A percentile compares a stretch with the other conserved stretches of the same genome.
Evolutionary conservation across 2,888 invertebrate genomes (phyloP).

Genomic region (Acleris cristana): DNA sequence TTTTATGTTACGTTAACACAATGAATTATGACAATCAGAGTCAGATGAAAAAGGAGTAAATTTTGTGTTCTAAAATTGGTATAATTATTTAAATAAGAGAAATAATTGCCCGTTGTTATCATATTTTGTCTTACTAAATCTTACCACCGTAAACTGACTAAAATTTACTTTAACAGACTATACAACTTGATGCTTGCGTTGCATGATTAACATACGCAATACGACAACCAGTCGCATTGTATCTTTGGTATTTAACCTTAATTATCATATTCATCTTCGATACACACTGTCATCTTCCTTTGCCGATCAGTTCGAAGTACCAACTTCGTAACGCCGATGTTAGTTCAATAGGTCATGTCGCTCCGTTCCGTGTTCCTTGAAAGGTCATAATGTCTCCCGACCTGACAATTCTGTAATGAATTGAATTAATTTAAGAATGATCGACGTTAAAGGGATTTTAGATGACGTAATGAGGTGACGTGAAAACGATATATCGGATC

Average conservation of each 20-base stretch:
- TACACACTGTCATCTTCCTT: conserved; percentile 14
- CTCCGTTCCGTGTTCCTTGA: conserved; percentile 19
- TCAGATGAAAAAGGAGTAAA: too few relatives aligned
- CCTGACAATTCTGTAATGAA: conserved; percentile 18
- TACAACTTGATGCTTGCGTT: neutral
- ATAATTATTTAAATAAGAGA: too few relatives aligned
- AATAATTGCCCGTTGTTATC: too few relatives aligned
- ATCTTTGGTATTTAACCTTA: conserved; percentile 32
- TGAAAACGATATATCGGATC: conserved; percentile 11
- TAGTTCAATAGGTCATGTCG: conserved; percentile 33
- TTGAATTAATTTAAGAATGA: conserved; percentile 10
- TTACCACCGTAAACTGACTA: too few relatives aligned
- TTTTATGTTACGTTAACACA: too few relatives aligned
- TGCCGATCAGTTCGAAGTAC: conserved; percentile 19
- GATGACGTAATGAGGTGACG: conserved; percentile 21
- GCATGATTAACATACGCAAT: conserved; percentile 6
- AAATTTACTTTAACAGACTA: too few relatives aligned
- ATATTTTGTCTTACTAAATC: too few relatives aligned
- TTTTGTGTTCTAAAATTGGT: too few relatives aligned
- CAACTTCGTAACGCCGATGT: conserved; percentile 5
- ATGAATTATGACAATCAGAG: too few relatives aligned
- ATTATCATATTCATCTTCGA: conserved; percentile 35
- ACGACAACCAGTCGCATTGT: conserved; percentile 17
- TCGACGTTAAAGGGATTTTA: conserved; percentile 15
- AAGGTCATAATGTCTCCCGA: conserved; percentile 22